Evolutionary conservation across 2,888 invertebrate species (phyloP), one percentile per base, ranked within the genome.

Genomic region (Graphium colonna): DNA sequence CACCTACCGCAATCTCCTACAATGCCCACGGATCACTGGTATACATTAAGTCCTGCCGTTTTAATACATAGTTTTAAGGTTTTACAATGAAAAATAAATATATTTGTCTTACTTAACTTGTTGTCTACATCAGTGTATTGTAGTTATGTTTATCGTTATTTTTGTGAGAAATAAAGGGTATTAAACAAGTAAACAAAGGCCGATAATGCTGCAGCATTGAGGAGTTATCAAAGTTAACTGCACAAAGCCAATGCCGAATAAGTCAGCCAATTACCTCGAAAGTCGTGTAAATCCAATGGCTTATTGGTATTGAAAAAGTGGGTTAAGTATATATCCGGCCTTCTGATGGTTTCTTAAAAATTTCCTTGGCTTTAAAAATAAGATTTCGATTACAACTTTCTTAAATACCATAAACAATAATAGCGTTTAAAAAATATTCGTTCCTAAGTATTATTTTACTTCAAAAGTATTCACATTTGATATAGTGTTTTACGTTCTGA

Each of bases 241-340:
- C 15, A 31, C 9, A 39, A 18, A 43, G 36, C 31, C 47, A 48
- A 49, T 48, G 48, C 43, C 48, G 39, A 49, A 49, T 53, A 28
- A 21, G 43, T 53, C 44, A 21, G 13, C 10, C 17, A 31, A 41
- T 43, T 33, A 45, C 43, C 42, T 50, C 28, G 39, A 49, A 43
- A 28, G 33, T 43, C 21, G 17, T 21, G 31, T 26, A 48, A 49
- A 53, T 28, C 38, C 42, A 52, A 52, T 48, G 42, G 21, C 36
- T 41, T 10, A 40, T 48, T 39, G 31, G n/a, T 44, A 39, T 44
- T 33, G 28, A 44, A 43, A 48, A 49, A 43, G 31, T 53, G 15
- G 39, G 48, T 44, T 53, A 53, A 53, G 33, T 39, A 43, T 40
- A 15, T 39, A 17, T 3, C 42, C 26, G 40, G 43, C 52, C 38